Evolutionary conservation across 2,888 invertebrate genomes (phyloP), one percentile per base, ranked within the genome.

Genomic region (Cerastis leucographa): DNA sequence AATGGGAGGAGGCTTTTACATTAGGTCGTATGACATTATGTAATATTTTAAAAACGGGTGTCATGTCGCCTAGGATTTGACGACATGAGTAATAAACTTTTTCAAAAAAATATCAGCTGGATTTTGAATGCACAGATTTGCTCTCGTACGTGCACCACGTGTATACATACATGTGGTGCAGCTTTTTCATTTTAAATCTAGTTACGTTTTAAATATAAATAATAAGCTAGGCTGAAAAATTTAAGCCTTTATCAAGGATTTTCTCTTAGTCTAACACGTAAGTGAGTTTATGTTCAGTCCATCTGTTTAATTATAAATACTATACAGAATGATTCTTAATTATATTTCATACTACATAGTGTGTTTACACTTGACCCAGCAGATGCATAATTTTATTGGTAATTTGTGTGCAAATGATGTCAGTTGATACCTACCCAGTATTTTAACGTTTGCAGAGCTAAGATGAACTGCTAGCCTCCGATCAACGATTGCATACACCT

Each of bases 341-440:
- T 19, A 42, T 61, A 61, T 66, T 44, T 76, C 25, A 75, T 22
- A 71, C 25, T 40, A 51, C 25, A 68, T 64, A 35, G 51, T 49
- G 66, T 66, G 51, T 78, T 81, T 79, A 65, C 68, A 84, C 84
- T 79, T 81, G 84, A 84, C 84, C 84, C 54, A 81, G 46, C n/a
- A 54, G 59, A 79, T 66, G 59, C 64, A 72, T 69, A 76, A 78
- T 66, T 35, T n/a, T 56, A 80, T 67, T 71, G 61, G 66, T 40
- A 25, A 83, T 83, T 78, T 67, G 61, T 62, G 49, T 83, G 78
- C 46, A 65, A 72, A 71, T 79, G 29, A 69, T 61, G 8, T 6
- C 17, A 14, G 29, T 81, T 25, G 17, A 71, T 46, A 71, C 11
- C 29, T 64, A 59, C 40, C 22, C 7, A 77, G 22, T 49, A 54